These are phyloP conservation scores for Pelvicachromis taeniatus DNA, from an alignment of 2,113 vertebrate species.

Conservation along the genomic window DNA sequence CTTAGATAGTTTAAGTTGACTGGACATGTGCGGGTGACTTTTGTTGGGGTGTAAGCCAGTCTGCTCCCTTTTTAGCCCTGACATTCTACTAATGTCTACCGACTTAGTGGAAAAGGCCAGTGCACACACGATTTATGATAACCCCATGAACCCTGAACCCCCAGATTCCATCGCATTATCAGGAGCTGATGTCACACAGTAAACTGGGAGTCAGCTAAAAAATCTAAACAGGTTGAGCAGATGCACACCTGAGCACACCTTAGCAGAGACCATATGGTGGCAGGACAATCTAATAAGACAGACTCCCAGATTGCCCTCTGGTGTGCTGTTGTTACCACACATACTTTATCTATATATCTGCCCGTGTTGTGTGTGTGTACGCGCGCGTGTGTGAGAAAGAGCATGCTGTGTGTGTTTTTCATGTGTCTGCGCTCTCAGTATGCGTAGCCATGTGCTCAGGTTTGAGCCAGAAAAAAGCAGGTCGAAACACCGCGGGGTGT, in stretches of 20 bases:
- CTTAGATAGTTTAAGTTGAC: background rate
- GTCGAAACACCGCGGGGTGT: conserved; percentile 53
- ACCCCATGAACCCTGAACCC: background rate
- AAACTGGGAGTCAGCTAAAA: background rate
- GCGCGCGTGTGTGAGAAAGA: background rate
- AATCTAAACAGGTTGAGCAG: background rate
- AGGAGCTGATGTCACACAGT: conserved; percentile 10
- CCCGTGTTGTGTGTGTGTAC: background rate
- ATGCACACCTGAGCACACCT: conserved; percentile 25
- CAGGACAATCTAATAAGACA: conserved; percentile 30
- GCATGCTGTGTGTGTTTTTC: background rate
- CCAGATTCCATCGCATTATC: conserved; percentile 11
- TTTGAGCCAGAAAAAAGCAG: conserved; percentile 56
- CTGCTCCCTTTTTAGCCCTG: conserved; percentile 30
- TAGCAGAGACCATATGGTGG: conserved; percentile 24
- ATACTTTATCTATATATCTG: background rate
- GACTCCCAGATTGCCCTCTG: background rate
- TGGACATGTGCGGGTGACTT: background rate
- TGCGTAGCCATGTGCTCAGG: conserved; percentile 25
- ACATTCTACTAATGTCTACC: conserved; percentile 21
- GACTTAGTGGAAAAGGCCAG: background rate
- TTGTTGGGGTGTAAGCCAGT: conserved; percentile 27
- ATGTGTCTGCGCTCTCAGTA: conserved; percentile 28
- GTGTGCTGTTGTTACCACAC: conserved; percentile 26
- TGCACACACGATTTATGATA: conserved; percentile 24